phyloP scores from a whole-genome alignment of 2,113 vertebrate genomes.

The Brachypodius melanocephalos region DNA sequence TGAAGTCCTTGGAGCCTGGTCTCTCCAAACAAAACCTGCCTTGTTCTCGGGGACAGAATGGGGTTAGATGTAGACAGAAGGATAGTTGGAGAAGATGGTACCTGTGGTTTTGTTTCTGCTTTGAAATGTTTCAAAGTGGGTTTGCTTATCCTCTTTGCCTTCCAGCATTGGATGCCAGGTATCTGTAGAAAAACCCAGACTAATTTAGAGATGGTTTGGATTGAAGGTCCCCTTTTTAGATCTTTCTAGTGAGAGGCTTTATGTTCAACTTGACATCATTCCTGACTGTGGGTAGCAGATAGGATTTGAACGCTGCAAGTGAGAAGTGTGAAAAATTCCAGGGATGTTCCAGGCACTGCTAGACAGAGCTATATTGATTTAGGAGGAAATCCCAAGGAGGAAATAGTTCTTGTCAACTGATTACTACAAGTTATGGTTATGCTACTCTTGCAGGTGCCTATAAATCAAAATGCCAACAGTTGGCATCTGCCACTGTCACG shows the following conservation, averaged over 20 bases:
- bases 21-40: neutral
- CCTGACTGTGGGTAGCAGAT: neutral
- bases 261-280: neutral
- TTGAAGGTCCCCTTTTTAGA: neutral
- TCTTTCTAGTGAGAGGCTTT: neutral
- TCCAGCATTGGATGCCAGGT: neutral
- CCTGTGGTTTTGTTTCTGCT: neutral
- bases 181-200: neutral
- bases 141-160: neutral
- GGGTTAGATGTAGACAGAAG: neutral
- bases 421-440: constrained; percentile 39
- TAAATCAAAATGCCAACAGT: constrained; percentile 34
- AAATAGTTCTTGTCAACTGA: constrained; percentile 55
- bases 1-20: neutral
- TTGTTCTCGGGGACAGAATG: neutral
- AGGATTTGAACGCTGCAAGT: neutral
- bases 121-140: neutral
- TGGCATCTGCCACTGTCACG: constrained; percentile 41
- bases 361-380: constrained; percentile 34
- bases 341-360: neutral
- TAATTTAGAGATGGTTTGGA: neutral
- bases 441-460: neutral
- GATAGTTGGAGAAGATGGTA: neutral
- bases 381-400: constrained; percentile 56
- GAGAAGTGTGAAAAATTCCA: constrained; percentile 3